phyloP scores from a whole-genome alignment of 2,797 vertebrate genomes.

The Anabas testudineus region DNA sequence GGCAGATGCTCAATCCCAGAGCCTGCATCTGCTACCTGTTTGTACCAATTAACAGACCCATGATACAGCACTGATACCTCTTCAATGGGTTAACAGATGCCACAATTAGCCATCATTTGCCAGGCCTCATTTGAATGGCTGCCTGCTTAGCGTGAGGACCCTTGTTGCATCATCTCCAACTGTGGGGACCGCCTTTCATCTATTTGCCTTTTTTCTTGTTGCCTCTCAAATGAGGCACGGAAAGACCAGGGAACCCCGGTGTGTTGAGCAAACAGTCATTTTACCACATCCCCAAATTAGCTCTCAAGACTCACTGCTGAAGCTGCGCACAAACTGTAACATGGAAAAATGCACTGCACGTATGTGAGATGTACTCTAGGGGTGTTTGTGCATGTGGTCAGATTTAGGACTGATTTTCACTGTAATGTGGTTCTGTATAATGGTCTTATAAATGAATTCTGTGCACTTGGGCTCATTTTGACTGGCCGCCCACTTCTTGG shows the following conservation, averaged over 20 bases:
- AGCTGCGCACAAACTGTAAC: slow-evolving; percentile 11
- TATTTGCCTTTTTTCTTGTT: slow-evolving; percentile 66
- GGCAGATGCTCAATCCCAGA: slow-evolving; percentile 78
- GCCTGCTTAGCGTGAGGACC: slow-evolving; percentile 87
- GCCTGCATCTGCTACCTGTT: slow-evolving; percentile 85
- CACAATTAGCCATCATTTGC: slow-evolving; percentile 91
- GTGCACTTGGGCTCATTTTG: too few species aligned
- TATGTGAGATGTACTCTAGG: neutral
- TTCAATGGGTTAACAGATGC: slow-evolving; percentile 91
- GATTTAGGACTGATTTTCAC: neutral
- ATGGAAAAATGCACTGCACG: slow-evolving; percentile 2
- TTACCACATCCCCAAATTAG: slow-evolving; percentile 49
- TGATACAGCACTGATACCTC: slow-evolving; percentile 80
- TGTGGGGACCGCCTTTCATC: slow-evolving; percentile 81
- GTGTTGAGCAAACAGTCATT: slow-evolving; percentile 67
- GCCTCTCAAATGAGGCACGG: slow-evolving; percentile 67
- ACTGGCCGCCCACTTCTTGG: too few species aligned
- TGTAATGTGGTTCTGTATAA: neutral
- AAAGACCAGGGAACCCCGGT: slow-evolving; percentile 71
- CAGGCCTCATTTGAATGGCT: slow-evolving; percentile 90
- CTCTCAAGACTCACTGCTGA: slow-evolving; percentile 35
- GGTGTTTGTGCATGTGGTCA: neutral
- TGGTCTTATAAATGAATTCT: too few species aligned
- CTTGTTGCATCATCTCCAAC: slow-evolving; percentile 84
- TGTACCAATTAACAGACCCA: slow-evolving; percentile 85